Evolutionary conservation across 2,113 vertebrate species (phyloP), one percentile per base, ranked within the genome.

Genomic region (Anser cygnoides): DNA sequence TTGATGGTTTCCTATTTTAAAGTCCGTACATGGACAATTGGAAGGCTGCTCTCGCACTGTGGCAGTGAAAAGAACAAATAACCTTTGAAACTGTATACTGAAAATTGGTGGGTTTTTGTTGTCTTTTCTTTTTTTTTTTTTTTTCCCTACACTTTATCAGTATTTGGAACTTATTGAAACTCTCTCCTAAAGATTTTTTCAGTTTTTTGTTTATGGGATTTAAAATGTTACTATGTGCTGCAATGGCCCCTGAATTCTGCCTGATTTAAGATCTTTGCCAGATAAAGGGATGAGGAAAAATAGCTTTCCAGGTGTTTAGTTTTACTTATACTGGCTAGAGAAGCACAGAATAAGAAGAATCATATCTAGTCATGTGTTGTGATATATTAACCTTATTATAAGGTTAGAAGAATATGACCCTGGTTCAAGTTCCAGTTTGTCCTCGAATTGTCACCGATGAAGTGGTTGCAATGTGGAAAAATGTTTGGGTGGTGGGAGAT

Each of bases 11-110:
- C 37, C 44, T 13, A 29, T 15, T 52, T 72, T 39, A 10, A 70
- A 84, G 7, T 19, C 49, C 3, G 1, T 11, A 29, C 0, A 0
- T 6, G 14, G 59, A 13, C 50, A 62, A 62, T 26, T 12, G 33
- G 39, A 81, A 78, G 25, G 70, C 29, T 78, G 61, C 35, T 4
- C 14, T 12, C 31, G 58, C 43, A 46, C 17, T 15, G 4, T 2
- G n/a, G 33, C 54, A 67, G 6, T 9, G 74, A 39, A 49, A 87
- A 59, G 54, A 49, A 50, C 19, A 49, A 67, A 33, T 3, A 61
- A 29, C 19, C 50, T 80, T 71, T 35, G 62, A 54, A 83, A 49
- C 4, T 28, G 17, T 35, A 20, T 35, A 23, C 33, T 84, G 21
- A 54, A 83, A 80, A 54, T 3, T 9, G 8, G 46, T 46, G 46